Conservation (phyloP, 1,140 invertebrate species). For the Metaphire vulgaris region DNA sequence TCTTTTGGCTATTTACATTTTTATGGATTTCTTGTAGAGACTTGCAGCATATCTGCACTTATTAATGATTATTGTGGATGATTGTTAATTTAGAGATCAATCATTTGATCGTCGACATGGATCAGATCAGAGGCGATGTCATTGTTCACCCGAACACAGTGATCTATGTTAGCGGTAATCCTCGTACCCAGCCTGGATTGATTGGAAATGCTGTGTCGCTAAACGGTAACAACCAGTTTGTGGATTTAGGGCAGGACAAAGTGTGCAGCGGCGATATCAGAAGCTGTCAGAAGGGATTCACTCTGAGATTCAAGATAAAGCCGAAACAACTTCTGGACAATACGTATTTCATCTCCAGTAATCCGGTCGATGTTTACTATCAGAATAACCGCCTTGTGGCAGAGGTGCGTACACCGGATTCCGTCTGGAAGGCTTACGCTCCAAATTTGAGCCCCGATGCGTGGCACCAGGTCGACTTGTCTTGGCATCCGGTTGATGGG, state of each 20-base stretch:
- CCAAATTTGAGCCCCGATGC: slow-evolving; percentile 35
- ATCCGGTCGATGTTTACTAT: slow-evolving; percentile 45
- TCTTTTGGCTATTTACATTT: too few species aligned
- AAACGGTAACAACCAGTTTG: slow-evolving; percentile 40
- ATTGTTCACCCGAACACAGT: slow-evolving; percentile 34
- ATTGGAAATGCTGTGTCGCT: slow-evolving; percentile 34
- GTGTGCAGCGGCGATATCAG: slow-evolving; percentile 41
- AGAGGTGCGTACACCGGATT: slow-evolving; percentile 38
- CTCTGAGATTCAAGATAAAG: slow-evolving; percentile 35
- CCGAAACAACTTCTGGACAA: slow-evolving; percentile 39
- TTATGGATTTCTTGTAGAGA: too few species aligned
- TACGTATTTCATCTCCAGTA: slow-evolving; percentile 44
- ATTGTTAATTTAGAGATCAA: slow-evolving; percentile 30
- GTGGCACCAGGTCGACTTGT: slow-evolving; percentile 39
- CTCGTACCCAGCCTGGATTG: slow-evolving; percentile 29
- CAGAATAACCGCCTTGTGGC: slow-evolving; percentile 39
- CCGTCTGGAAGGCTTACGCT: slow-evolving; percentile 39
- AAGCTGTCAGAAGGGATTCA: slow-evolving; percentile 41
- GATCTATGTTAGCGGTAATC: slow-evolving; percentile 34
- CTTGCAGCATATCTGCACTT: too few species aligned
- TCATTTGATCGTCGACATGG: slow-evolving; percentile 35
- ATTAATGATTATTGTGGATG: too few species aligned
- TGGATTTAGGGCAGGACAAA: slow-evolving; percentile 39
- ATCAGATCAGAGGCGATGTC: slow-evolving; percentile 32
- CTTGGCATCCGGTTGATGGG: slow-evolving; percentile 43